A percentile compares a stretch with the other conserved stretches of the same genome.
These are phyloP conservation scores for Chelon labrosus DNA, from an alignment of 2,797 vertebrate genomes.

Conservation along the genomic window DNA sequence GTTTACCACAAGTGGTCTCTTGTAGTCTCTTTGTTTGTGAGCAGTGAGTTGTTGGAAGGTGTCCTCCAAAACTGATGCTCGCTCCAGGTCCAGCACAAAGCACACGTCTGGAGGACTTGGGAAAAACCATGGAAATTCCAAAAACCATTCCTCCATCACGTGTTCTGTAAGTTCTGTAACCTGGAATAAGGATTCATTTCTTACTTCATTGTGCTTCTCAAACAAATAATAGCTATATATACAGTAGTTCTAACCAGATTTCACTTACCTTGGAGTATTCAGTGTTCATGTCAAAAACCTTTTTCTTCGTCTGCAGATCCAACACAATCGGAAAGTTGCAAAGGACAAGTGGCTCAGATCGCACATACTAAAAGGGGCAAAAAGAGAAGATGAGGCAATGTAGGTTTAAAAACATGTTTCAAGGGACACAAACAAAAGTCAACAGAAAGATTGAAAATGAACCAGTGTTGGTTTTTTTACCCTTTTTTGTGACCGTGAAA, in stretches of 20 bases:
- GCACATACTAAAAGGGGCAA: not conserved
- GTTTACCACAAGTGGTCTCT: conserved; percentile 65
- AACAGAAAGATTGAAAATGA: no score
- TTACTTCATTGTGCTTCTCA: no score
- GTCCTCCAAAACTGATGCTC: conserved; percentile 65
- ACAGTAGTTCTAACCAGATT: not conserved
- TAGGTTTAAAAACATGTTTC: no score
- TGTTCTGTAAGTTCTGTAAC: no score
- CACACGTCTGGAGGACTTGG: no score
- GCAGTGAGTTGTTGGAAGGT: conserved; percentile 61
- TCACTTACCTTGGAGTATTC: not conserved
- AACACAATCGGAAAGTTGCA: conserved; percentile 71
- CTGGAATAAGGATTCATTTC: no score
- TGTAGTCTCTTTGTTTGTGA: conserved; percentile 12
- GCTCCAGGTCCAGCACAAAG: conserved; percentile 60
- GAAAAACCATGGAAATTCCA: no score
- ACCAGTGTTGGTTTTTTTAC: conserved; percentile 36
- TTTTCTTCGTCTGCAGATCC: conserved; percentile 72
- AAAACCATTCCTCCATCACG: no score
- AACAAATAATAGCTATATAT: no score
- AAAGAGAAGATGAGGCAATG: not conserved
- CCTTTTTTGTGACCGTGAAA: not conserved
- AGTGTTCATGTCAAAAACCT: conserved; percentile 43
- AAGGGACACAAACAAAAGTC: no score
- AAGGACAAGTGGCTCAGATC: conserved; percentile 44